phyloP scores from a whole-genome alignment of 1,140 invertebrate genomes.

The Trichoplusia ni region DNA sequence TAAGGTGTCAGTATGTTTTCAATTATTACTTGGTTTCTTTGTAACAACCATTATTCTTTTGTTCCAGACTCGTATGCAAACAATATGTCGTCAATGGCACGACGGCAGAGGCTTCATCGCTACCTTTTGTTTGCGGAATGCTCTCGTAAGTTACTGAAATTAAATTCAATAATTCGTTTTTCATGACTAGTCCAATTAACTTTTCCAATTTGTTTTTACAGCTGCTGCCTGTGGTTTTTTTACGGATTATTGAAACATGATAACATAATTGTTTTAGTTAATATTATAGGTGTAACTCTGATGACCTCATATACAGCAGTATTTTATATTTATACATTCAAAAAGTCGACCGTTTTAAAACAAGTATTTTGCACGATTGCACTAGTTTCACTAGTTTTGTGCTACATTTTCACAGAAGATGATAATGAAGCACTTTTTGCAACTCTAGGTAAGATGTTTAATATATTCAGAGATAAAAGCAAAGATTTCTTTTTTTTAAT shows the following conservation, averaged over 20 bases:
- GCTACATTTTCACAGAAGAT: conserved; percentile 74
- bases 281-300: conserved; percentile 85
- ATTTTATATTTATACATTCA: conserved; percentile 84
- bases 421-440: conserved; percentile 53
- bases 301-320: conserved; percentile 85
- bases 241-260: conserved; percentile 87
- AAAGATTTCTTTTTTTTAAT: no score
- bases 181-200: background rate
- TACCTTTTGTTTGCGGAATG: conserved; percentile 89
- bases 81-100: conserved; percentile 85
- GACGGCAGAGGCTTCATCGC: conserved; percentile 86
- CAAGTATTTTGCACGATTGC: conserved; percentile 70
- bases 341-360: conserved; percentile 80
- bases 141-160: conserved; percentile 84
- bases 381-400: conserved; percentile 69
- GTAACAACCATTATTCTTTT: background rate
- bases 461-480: no score
- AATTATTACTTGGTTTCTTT: background rate
- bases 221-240: conserved; percentile 85
- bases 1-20: background rate
- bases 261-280: conserved; percentile 85
- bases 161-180: background rate
- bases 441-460: conserved; percentile 53
- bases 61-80: conserved; percentile 85
- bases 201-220: conserved; percentile 59